These are phyloP conservation scores for Amphiura filiformis DNA, from an alignment of 35 echinoderm and acorn worm species.

Conservation along the genomic window DNA sequence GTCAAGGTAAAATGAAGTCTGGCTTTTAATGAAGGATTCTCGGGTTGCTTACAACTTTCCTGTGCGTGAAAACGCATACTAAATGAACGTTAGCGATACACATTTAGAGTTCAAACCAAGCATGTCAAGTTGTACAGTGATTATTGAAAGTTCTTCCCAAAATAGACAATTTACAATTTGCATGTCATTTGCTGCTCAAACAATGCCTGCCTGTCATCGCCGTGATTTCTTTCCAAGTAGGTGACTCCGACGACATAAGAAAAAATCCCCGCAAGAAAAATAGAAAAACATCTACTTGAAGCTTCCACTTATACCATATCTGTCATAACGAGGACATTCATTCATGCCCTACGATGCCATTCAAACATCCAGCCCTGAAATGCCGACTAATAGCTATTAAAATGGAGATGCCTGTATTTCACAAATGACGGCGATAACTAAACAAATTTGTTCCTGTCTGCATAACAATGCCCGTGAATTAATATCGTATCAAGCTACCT, in stretches of 20 bases:
- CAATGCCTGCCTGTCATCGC: too few relatives aligned
- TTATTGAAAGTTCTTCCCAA: not conserved
- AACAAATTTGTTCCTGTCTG: not conserved
- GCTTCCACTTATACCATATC: too few relatives aligned
- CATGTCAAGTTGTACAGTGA: not conserved
- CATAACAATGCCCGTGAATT: not conserved
- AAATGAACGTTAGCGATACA: not conserved
- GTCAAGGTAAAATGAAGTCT: too few relatives aligned
- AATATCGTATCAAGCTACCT: not conserved
- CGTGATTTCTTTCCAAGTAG: too few relatives aligned
- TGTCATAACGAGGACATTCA: too few relatives aligned
- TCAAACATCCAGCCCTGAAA: too few relatives aligned
- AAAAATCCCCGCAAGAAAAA: too few relatives aligned
- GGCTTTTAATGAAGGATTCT: not conserved
- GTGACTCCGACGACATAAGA: too few relatives aligned
- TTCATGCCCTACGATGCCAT: too few relatives aligned
- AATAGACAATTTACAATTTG: conserved; percentile 1
- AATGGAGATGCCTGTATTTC: not conserved
- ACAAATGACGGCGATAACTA: not conserved
- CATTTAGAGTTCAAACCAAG: not conserved
- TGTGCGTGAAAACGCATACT: not conserved
- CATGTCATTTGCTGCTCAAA: not conserved
- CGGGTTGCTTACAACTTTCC: not conserved
- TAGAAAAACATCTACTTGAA: too few relatives aligned
- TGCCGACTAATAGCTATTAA: not conserved